Evolutionary conservation across 23 tunicate genomes (phyloP).

Genomic region (Botrylloides violaceus): DNA sequence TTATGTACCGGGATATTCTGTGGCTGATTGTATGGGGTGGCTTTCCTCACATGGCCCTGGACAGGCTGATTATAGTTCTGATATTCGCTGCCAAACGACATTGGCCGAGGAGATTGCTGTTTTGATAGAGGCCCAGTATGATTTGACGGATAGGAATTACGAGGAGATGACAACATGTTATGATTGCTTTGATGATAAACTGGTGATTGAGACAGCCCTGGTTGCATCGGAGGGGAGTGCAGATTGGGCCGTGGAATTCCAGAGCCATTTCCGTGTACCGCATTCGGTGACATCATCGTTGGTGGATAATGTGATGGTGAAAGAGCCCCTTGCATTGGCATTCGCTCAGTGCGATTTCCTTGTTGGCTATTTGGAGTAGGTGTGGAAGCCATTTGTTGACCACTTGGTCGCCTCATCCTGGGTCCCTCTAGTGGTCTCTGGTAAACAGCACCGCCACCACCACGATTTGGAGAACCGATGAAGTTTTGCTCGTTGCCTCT

Average conservation of each 20-base stretch:
- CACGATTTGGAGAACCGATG: slow-evolving; percentile 10
- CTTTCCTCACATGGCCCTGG: background rate
- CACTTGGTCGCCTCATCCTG: slow-evolving; percentile 1
- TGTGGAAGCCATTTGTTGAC: background rate
- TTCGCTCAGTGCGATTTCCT: too few relatives aligned
- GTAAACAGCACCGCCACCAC: background rate
- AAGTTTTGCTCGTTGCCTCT: background rate
- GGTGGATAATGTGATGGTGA: background rate
- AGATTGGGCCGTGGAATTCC: background rate
- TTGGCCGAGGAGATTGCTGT: background rate
- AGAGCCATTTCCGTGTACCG: background rate
- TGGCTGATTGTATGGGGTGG: background rate
- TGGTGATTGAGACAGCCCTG: background rate
- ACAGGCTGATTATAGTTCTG: background rate
- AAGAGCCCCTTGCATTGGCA: background rate
- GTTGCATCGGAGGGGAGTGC: background rate
- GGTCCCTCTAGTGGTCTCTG: slow-evolving; percentile 9
- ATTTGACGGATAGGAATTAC: background rate
- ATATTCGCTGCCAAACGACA: background rate
- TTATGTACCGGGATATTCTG: background rate
- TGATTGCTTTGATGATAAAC: background rate
- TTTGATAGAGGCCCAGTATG: background rate
- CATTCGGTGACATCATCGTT: background rate
- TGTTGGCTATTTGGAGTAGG: background rate
- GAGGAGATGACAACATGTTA: background rate